Conservation (phyloP, 53 echinoderm and acorn worm species). For the Holothuria leucospilota region DNA sequence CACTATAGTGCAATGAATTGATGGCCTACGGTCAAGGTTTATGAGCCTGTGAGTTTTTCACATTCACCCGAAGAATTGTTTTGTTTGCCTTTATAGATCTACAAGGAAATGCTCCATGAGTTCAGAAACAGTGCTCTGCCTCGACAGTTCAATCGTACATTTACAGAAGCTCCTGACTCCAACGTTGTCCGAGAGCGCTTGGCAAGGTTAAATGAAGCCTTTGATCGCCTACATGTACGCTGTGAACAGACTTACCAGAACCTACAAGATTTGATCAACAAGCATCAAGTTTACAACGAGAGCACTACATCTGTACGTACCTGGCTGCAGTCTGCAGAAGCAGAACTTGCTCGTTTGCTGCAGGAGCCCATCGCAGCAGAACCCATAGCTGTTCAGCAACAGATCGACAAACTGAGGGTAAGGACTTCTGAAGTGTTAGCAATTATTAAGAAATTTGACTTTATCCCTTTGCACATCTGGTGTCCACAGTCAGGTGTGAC, state of each 20-base stretch:
- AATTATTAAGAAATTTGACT: too few species aligned
- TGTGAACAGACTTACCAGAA: conserved; percentile 50
- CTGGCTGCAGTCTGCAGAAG: conserved; percentile 89
- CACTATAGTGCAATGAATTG: too few species aligned
- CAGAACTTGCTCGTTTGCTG: conserved; percentile 76
- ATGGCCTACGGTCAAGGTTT: too few species aligned
- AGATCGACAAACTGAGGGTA: conserved; percentile 95
- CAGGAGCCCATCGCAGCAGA: conserved; percentile 94
- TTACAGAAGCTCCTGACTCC: conserved; percentile 92
- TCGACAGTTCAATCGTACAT: conserved; percentile 94
- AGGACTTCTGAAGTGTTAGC: background rate
- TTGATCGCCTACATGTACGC: conserved; percentile 70
- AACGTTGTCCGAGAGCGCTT: conserved; percentile 81
- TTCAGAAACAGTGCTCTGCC: conserved; percentile 89
- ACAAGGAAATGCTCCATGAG: conserved; percentile 84
- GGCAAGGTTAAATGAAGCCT: conserved; percentile 72
- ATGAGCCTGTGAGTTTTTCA: too few species aligned
- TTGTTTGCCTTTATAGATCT: conserved; percentile 59
- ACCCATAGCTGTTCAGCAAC: conserved; percentile 84
- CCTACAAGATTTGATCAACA: conserved; percentile 74
- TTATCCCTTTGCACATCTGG: too few species aligned
- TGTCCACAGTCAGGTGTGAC: too few species aligned
- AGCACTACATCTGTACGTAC: conserved; percentile 64
- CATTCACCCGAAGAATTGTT: background rate
- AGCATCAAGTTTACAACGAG: conserved; percentile 91